A percentile compares a stretch with the other conserved stretches of the same genome.
Evolutionary conservation across 2,888 invertebrate species (phyloP).

Genomic region (Disparrhopalites patrizii): DNA sequence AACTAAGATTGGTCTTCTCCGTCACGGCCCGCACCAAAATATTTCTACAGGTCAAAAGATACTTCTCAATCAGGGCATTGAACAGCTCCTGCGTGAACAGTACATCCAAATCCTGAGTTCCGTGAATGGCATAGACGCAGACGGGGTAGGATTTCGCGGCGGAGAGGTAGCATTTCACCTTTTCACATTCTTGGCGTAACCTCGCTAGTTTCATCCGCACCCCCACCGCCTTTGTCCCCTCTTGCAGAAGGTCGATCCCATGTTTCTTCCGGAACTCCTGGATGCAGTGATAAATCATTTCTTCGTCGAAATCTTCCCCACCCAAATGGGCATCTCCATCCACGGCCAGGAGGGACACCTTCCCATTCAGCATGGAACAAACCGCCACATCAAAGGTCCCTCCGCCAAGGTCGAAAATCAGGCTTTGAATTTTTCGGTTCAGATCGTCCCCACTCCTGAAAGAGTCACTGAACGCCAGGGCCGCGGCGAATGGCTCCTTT

Average conservation of each 20-base stretch:
- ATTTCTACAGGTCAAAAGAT: not conserved
- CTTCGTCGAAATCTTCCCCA: slow-evolving; percentile 14
- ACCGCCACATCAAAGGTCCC: slow-evolving; percentile 42
- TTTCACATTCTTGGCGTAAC: no score
- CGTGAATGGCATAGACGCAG: not conserved
- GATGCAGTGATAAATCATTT: not conserved
- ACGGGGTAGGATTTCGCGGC: not conserved
- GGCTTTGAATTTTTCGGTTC: slow-evolving; percentile 1
- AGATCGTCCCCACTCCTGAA: no score
- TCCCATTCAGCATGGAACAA: slow-evolving; percentile 7
- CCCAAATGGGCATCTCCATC: slow-evolving; percentile 16
- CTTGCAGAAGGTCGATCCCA: slow-evolving; percentile 2
- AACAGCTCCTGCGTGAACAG: not conserved
- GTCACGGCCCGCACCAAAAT: not conserved
- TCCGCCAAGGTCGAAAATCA: slow-evolving; percentile 36
- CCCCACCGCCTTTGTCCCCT: not conserved
- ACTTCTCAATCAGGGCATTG: not conserved
- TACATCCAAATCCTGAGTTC: not conserved
- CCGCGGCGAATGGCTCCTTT: slow-evolving; percentile 88
- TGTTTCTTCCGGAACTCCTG: not conserved
- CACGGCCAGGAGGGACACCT: slow-evolving; percentile 7
- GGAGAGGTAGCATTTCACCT: no score
- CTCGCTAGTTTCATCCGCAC: no score
- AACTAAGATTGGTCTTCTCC: not conserved
- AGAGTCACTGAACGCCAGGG: slow-evolving; percentile 51